phyloP scores from a whole-genome alignment of 2,888 invertebrate species.

The Auanema sp. region DNA sequence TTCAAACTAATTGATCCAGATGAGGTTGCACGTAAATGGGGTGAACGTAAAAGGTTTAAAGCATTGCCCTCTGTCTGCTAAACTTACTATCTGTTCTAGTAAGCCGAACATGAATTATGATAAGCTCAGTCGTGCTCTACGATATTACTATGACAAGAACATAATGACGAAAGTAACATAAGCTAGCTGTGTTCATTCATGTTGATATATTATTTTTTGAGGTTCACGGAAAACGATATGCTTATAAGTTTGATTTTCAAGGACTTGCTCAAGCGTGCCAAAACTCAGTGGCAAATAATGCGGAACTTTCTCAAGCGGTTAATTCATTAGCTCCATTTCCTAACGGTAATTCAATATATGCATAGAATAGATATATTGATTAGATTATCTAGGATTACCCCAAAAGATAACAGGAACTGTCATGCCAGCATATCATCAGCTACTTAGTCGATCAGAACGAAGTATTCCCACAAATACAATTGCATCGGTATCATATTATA shows the following conservation, averaged over 20 bases:
- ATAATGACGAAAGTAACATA: constrained; percentile 81
- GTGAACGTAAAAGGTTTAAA: constrained; percentile 80
- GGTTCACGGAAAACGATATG: constrained; percentile 92
- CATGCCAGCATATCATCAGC: constrained; percentile 1
- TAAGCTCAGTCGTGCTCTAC: constrained; percentile 84
- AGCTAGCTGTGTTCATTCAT: not conserved
- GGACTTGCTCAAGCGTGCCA: constrained; percentile 57
- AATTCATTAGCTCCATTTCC: constrained; percentile 27
- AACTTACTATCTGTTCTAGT: constrained; percentile 39
- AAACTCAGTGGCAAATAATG: constrained; percentile 32
- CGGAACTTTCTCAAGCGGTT: constrained; percentile 28
- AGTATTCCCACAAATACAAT: not conserved
- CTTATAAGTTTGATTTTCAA: constrained; percentile 88
- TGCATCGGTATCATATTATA: not conserved
- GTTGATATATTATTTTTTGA: constrained; percentile 15
- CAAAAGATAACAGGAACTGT: not conserved
- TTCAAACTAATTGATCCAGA: constrained; percentile 92
- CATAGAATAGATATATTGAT: not conserved
- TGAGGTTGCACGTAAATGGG: constrained; percentile 87
- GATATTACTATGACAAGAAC: constrained; percentile 97
- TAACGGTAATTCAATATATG: constrained; percentile 4
- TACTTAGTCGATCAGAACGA: constrained; percentile 1
- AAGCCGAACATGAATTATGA: constrained; percentile 98
- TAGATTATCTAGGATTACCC: not conserved
- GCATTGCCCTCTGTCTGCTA: constrained; percentile 60